Evolutionary conservation across 2,888 invertebrate genomes (phyloP).

Genomic region (Synergus gifuensis): DNA sequence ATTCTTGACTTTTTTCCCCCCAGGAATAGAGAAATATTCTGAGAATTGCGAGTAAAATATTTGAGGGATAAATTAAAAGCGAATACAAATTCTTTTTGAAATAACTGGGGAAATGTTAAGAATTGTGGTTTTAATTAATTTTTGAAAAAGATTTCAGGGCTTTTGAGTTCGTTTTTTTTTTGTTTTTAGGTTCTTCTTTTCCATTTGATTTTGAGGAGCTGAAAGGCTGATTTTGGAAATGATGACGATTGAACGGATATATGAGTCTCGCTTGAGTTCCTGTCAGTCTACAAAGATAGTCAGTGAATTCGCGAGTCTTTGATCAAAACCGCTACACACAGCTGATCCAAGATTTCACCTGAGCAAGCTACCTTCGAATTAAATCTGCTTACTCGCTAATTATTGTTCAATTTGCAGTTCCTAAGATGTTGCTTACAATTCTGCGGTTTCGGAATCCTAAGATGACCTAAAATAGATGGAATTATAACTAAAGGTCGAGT

Average conservation of each 20-base stretch:
- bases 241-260: constrained; percentile 75
- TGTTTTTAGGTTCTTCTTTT: neutral
- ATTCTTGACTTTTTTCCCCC: constrained; percentile 1
- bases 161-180: neutral
- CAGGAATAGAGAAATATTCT: neutral
- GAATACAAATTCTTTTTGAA: too few species aligned
- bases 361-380: neutral
- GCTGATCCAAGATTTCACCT: constrained; percentile 65
- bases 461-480: neutral
- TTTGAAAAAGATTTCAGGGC: too few species aligned
- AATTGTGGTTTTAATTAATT: neutral
- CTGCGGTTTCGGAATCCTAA: neutral
- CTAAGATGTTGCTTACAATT: neutral
- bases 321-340: constrained; percentile 66
- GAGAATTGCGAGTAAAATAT: too few species aligned
- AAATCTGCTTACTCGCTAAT: neutral
- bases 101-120: neutral
- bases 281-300: constrained; percentile 24
- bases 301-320: constrained; percentile 64
- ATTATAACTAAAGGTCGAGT: neutral
- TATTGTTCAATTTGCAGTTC: neutral
- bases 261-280: constrained; percentile 59
- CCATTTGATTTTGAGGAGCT: neutral
- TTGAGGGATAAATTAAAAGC: too few species aligned
- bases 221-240: constrained; percentile 60